Conservation (phyloP, 2,888 invertebrate species). For the Marronus borbonicus region DNA sequence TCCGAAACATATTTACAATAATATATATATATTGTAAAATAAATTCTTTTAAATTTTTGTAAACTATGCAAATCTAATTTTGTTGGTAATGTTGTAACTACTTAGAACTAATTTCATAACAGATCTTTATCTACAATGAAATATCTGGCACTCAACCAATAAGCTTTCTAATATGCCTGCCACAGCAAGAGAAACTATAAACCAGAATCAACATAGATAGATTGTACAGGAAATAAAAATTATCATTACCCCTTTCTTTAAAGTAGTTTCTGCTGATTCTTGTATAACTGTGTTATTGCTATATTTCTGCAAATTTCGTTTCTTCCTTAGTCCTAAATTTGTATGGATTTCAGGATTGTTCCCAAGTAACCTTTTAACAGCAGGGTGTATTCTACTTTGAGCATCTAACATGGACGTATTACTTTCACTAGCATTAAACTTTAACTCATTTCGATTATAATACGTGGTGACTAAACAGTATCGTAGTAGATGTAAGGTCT, state of each 20-base stretch:
- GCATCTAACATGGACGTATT: constrained; percentile 58
- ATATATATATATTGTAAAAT: too few species aligned
- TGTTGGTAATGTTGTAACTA: too few species aligned
- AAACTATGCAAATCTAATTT: too few species aligned
- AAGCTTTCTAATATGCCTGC: too few species aligned
- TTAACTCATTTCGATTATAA: constrained; percentile 74
- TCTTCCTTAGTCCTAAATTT: constrained; percentile 53
- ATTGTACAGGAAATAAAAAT: too few species aligned
- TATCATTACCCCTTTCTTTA: constrained; percentile 13
- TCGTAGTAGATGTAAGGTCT: constrained; percentile 75
- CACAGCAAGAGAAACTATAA: too few species aligned
- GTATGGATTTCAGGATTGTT: constrained; percentile 69
- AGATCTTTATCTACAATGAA: too few species aligned
- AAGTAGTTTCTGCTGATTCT: constrained; percentile 41
- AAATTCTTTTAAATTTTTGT: too few species aligned
- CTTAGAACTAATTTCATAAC: too few species aligned
- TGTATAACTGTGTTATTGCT: constrained; percentile 50
- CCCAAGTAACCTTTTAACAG: constrained; percentile 81
- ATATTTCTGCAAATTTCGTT: constrained; percentile 52
- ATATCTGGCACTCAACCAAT: too few species aligned
- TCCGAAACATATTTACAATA: too few species aligned
- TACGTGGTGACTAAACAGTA: constrained; percentile 76
- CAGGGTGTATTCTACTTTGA: constrained; percentile 80
- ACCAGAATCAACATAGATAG: too few species aligned
- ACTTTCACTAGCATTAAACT: constrained; percentile 66